Evolutionary conservation across 2,113 vertebrate genomes (phyloP), one percentile per base, ranked within the genome.

Genomic region (Pseudolaguvia tuberculata): DNA sequence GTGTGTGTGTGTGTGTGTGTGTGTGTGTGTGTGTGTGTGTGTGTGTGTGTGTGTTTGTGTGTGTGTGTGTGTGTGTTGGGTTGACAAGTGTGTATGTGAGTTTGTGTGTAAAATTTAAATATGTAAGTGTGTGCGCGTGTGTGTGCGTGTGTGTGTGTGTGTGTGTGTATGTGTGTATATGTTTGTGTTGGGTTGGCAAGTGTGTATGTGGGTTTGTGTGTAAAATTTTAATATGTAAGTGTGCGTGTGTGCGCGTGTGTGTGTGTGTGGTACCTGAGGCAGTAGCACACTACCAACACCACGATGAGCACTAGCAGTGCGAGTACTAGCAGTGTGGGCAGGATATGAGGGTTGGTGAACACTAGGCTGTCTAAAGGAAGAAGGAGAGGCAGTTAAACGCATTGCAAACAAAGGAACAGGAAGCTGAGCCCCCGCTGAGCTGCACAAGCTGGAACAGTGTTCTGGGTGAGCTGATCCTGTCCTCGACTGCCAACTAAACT

Each of bases 301-400:
- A 90, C 66, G 52, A 95, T 86, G 81, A 96, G 76, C 78, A 91
- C 77, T 75, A 96, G 86, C 78, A 97, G 83, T 69, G 89, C 87
- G 13, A 95, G 86, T 67, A 94, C 90, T 84, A 98, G 89, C 86
- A 95, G 83, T 1, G 88, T 93, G 11, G 91, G 87, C 75, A 98
- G 86, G 61, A 94, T 80, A 35, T 92, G 88, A 53, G 67, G 67
- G 72, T 77, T 84, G 7, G 78, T 18, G 63, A 15, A 53, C 20
- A 6, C 0, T 17, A 8, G 0, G 5, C 31, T 71, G 39, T 76
- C 88, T 90, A 80, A 83, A 80, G 76, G 75, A 71, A 77, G 57
- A 80, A 82, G 73, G 86, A 83, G 85, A 78, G 75, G 87, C 84
- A 86, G 78, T 77, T 73, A 83, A 73, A 78, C 74, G 39, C 29